Conservation (phyloP, 2,113 vertebrate species). For the Oenanthe melanoleuca region DNA sequence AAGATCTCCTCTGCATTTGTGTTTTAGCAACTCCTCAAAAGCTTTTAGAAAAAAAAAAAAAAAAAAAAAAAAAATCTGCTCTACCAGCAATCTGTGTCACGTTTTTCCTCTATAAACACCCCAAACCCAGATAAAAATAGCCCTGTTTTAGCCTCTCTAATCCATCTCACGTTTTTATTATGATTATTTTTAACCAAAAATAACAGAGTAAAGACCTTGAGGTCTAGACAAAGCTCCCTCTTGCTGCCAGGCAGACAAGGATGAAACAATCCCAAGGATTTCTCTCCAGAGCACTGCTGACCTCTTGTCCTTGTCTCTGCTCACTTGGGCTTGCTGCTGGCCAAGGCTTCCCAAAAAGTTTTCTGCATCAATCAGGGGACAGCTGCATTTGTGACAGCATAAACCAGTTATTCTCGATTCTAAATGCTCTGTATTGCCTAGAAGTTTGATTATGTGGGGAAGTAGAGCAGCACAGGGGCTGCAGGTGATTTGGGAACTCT, state of each 20-base stretch:
- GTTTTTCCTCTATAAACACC: background rate
- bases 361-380: background rate
- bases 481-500: background rate
- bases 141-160: background rate
- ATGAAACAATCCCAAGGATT: background rate
- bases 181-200: background rate
- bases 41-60: background rate
- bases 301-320: background rate
- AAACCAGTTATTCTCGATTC: background rate
- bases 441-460: background rate
- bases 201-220: background rate
- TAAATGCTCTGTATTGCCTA: background rate
- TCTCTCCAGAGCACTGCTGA: background rate
- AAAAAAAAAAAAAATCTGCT: background rate
- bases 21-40: background rate
- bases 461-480: background rate
- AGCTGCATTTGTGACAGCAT: background rate
- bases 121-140: background rate
- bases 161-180: accelerated
- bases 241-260: background rate
- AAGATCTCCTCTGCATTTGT: background rate
- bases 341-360: background rate
- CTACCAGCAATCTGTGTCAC: background rate
- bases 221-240: background rate
- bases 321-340: background rate